Percentiles rank a stretch among this genome's conserved stretches.
Evolutionary conservation across 1,140 invertebrate genomes (phyloP).

Genomic region (Aporrectodea caliginosa): DNA sequence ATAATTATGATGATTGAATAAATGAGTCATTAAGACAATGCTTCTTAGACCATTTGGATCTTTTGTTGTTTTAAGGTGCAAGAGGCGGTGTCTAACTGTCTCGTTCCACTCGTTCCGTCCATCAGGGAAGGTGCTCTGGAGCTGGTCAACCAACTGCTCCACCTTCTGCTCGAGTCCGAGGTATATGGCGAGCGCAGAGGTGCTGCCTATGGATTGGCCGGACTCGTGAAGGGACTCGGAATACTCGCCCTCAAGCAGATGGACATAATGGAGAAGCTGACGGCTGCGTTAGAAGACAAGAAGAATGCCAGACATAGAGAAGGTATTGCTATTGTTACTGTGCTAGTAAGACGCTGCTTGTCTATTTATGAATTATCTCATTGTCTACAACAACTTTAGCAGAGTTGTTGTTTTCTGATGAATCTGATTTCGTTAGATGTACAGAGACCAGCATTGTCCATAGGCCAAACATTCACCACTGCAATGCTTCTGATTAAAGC

Average conservation of each 20-base stretch:
- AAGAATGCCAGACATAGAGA: constrained; percentile 90
- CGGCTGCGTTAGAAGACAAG: constrained; percentile 91
- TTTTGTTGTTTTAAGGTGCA: constrained; percentile 73
- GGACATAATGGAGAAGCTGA: constrained; percentile 91
- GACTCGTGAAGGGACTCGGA: constrained; percentile 86
- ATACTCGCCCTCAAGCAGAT: constrained; percentile 91
- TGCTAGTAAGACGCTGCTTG: too few relatives aligned
- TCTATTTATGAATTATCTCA: too few relatives aligned
- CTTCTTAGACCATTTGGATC: too few relatives aligned
- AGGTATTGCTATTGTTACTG: constrained; percentile 62
- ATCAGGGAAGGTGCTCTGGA: constrained; percentile 83
- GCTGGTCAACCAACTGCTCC: constrained; percentile 81
- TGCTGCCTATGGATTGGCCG: constrained; percentile 56
- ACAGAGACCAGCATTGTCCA: too few relatives aligned
- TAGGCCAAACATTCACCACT: too few relatives aligned
- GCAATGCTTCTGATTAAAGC: too few relatives aligned
- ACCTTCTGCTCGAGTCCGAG: constrained; percentile 81
- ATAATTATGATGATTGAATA: too few relatives aligned
- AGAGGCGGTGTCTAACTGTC: constrained; percentile 93
- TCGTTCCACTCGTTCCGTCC: constrained; percentile 86
- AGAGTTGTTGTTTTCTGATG: too few relatives aligned
- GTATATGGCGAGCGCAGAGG: constrained; percentile 91
- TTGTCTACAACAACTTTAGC: too few relatives aligned
- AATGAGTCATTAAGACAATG: too few relatives aligned
- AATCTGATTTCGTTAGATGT: too few relatives aligned